Evolutionary conservation across 2,113 vertebrate genomes (phyloP), one percentile per base, ranked within the genome.

Genomic region (Hypomesus transpacificus): DNA sequence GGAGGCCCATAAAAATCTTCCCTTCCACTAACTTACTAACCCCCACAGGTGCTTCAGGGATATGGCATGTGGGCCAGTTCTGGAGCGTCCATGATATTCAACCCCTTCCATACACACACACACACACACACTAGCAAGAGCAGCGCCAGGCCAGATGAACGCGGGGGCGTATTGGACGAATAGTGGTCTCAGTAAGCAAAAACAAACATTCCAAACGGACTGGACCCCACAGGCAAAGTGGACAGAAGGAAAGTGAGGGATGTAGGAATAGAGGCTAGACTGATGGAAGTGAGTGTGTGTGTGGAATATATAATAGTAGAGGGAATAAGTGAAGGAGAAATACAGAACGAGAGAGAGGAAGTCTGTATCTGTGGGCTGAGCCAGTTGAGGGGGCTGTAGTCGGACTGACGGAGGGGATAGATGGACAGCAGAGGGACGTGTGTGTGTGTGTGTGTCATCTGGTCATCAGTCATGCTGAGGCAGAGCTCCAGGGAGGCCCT

Each of bases 381-480:
- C 86, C 87, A 86, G 80, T 75, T 81, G 81, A 77, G 81, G 76
- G 66, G 80, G 88, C 53, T 2, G 76, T 17, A 4, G 72, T 70
- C 79, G 76, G 74, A 75, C 13, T 0, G 62, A 67, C 14, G 21
- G 28, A 24, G 46, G n/a, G 11, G 60, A 73, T 51, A 61, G 79
- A 79, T 71, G 81, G 82, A 85, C 82, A 75, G 73, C 77, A 77
- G 78, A 83, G 74, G 81, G 83, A 89, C 87, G 87, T 88, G 87
- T 88, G 85, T 90, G 89, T 88, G 85, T 90, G 89, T 85, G 84
- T 83, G 89, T 91, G 87, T 91, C 86, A 90, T 91, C 90, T 87
- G 81, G 87, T 80, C 82, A 87, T 91, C 85, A 71, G 83, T 91
- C 89, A 88, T 74, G 73, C 74, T 79, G 63, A 18, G 52, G 20